Base-by-base conservation (phyloP, 2,113 vertebrate species). In the Dinomys branickii region DNA sequence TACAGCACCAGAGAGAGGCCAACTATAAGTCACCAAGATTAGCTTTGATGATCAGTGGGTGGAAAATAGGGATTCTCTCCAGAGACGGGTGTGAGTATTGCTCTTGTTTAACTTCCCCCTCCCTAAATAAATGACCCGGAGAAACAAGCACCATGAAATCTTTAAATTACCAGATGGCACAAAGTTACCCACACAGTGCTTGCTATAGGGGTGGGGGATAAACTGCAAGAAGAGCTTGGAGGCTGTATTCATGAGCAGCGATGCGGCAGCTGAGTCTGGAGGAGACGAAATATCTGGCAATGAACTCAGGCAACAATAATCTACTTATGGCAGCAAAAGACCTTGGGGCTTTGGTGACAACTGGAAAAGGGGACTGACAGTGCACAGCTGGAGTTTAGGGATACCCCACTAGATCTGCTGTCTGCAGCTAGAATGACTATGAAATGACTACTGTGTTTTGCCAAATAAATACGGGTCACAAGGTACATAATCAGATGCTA, bases 91-190 rank as follows among this genome's bases (percentile, higher is more conserved):
- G 63, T 91, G 87, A 89, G 38, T 41, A 77, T 63, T 56, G 50
- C 35, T 94, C 69, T 86, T 69, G 7, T 93, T 94, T 96, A 89
- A 81, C 78, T n/a, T 12, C n/a, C 14, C n/a, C 26, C 6, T 7
- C 28, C 16, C 47, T 30, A 87, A 94, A 92, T 88, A 89, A 97
- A 92, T 94, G 92, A 93, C 30, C 52, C 86, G 83, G 95, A 92
- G 78, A 75, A 41, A 71, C 22, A 59, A 87, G 81, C 91, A 95
- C 81, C 86, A 26, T 58, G 92, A 95, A 88, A 85, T 73, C 81
- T 97, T 93, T 56, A 71, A 85, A 85, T 50, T 82, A 75, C 81
- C 97, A 96, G 63, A 92, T 90, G 87, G 52, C 58, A 90, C 24
- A 5, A 58, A 85, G 38, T 38, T 90, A 59, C 75, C 84, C 63